Conservation (phyloP, 2,888 invertebrate genomes). For the Thumatha senex region DNA sequence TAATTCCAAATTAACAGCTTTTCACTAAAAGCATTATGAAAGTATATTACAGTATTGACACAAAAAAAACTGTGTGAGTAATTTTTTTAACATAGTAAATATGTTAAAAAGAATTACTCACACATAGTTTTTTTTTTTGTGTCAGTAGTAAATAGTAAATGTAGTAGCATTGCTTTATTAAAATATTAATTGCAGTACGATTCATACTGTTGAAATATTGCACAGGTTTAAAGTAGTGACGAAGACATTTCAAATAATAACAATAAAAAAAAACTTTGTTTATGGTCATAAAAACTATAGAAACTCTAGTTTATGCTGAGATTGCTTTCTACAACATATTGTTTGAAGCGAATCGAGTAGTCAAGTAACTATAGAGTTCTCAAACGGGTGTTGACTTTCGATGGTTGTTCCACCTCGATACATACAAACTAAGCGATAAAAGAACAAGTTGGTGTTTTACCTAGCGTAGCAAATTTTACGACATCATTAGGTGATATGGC, state of each 20-base stretch:
- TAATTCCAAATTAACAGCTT: no score
- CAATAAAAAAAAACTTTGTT: not conserved
- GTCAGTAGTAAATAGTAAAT: no score
- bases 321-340: not conserved
- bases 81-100: no score
- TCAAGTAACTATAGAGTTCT: not conserved
- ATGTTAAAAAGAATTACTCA: no score
- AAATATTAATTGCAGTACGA: no score
- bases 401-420: conserved; percentile 11
- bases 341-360: not conserved
- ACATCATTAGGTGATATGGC: conserved; percentile 18
- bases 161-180: no score
- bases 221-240: not conserved
- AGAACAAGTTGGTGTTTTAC: conserved; percentile 14
- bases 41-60: no score
- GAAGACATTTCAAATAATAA: not conserved
- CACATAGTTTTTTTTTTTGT: no score
- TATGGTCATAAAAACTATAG: not conserved
- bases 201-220: no score
- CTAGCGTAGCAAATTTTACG: conserved; percentile 25
- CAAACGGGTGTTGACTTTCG: not conserved
- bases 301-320: not conserved
- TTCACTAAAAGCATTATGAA: no score
- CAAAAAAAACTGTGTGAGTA: no score
- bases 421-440: conserved; percentile 16